phyloP scores from a whole-genome alignment of 2,888 invertebrate species.

The Neoaliturus tenellus region DNA sequence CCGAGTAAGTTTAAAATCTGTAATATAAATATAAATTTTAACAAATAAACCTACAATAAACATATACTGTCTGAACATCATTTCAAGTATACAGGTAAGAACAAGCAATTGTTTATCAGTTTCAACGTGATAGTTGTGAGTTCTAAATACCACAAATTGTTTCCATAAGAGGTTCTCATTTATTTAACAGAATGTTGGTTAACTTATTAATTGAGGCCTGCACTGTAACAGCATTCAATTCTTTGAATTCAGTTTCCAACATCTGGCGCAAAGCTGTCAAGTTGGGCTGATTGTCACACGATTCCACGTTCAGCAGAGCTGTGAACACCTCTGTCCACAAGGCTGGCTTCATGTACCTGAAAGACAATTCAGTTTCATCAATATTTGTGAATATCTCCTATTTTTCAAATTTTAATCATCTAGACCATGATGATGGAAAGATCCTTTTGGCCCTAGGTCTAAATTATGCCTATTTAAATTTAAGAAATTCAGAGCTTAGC shows the following conservation, averaged over 20 bases:
- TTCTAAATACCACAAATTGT: no score
- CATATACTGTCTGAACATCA: no score
- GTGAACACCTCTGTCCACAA: constrained; percentile 90
- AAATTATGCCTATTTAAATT: no score
- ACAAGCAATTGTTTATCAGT: no score
- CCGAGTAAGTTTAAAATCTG: not conserved
- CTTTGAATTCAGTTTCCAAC: not conserved
- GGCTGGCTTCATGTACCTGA: constrained; percentile 81
- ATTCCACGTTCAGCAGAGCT: constrained; percentile 87
- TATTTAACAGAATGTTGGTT: not conserved
- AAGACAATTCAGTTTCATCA: no score
- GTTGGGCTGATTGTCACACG: constrained; percentile 85
- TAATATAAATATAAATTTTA: not conserved
- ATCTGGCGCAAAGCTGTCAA: constrained; percentile 74
- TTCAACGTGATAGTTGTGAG: no score
- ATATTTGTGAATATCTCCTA: no score
- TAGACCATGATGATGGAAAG: no score
- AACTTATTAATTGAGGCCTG: not conserved
- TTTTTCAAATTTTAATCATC: no score
- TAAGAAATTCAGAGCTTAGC: no score
- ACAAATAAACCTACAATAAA: not conserved
- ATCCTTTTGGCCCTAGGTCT: no score
- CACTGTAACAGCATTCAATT: not conserved
- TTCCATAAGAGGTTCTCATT: not conserved
- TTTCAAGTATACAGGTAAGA: no score